Evolutionary conservation across 92 coral and sea anemone species (phyloP), one percentile per base, ranked within the genome.

Genomic region (Paragorgia papillata): DNA sequence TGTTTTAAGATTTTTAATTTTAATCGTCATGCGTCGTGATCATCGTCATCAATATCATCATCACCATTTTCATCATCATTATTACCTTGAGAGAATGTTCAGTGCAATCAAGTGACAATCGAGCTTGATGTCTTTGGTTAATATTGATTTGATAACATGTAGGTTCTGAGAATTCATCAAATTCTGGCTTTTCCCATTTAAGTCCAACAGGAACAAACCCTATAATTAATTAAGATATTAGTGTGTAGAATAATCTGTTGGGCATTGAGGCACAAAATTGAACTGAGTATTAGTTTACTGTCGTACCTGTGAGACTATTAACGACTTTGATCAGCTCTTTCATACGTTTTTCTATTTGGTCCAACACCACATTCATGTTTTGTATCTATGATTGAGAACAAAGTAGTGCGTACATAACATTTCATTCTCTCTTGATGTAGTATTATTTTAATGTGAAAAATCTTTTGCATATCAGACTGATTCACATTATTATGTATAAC

Each of bases 141-240:
- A 68, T 39, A 28, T 68, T 68, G 9, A 68, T 68, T 13, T 40
- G 58, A 29, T 68, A 68, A 46, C 20, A 43, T 40, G 20, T 9
- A 8, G 75, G 75, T 68, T 68, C 75, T 6, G 75, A 68, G 40
- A 68, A 68, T 21, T 68, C 75, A 49, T 68, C 75, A 68, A 68
- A 68, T 44, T 68, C 59, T 68, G 75, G 75, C 12, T 46, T 68
- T 21, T 68, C 59, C 75, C 75, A 68, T 19, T 31, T 49, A 18
- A 68, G 20, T 18, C 44, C 58, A 21, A 68, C 75, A 32, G 75
- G 75, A 68, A 68, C 75, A 68, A 68, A 68, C 4, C 75, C 75
- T 56, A 56, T 2, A 56, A 14, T 22, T 4, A 14, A 31, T 17
- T 56, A 22, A 56, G 2, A 56, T 28, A 7, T 56, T 22, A 56